Evolutionary conservation across 2,113 vertebrate genomes (phyloP).

Genomic region (Phylloscopus whistleri): DNA sequence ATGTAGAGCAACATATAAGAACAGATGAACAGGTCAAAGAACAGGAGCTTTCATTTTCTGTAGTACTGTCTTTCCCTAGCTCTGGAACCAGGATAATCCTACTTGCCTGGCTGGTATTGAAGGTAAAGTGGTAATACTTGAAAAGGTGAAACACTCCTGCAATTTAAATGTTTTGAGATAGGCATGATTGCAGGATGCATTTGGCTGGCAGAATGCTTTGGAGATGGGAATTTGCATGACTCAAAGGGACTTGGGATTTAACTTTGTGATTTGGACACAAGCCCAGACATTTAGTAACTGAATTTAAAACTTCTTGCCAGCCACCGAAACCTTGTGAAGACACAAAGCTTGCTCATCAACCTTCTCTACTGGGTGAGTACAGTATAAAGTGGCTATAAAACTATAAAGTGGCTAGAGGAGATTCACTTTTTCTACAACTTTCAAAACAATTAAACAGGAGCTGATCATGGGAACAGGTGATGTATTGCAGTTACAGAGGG

Average conservation of each 20-base stretch:
- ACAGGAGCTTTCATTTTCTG: background rate
- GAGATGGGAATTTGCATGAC: background rate
- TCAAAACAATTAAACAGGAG: background rate
- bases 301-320: conserved; percentile 36
- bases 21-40: background rate
- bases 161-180: background rate
- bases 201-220: background rate
- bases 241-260: background rate
- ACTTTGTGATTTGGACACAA: background rate
- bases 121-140: background rate
- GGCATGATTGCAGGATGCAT: background rate
- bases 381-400: background rate
- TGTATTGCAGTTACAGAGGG: background rate
- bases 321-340: background rate
- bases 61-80: background rate
- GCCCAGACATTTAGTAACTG: conserved; percentile 28
- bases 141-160: background rate
- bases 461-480: background rate
- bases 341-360: background rate
- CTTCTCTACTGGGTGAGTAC: conserved; percentile 50
- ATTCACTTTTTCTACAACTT: background rate
- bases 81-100: background rate
- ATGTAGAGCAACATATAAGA: background rate
- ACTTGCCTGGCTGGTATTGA: background rate
- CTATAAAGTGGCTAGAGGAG: background rate